phyloP scores from a whole-genome alignment of 2,113 vertebrate genomes.

The Ginglymostoma cirratum region DNA sequence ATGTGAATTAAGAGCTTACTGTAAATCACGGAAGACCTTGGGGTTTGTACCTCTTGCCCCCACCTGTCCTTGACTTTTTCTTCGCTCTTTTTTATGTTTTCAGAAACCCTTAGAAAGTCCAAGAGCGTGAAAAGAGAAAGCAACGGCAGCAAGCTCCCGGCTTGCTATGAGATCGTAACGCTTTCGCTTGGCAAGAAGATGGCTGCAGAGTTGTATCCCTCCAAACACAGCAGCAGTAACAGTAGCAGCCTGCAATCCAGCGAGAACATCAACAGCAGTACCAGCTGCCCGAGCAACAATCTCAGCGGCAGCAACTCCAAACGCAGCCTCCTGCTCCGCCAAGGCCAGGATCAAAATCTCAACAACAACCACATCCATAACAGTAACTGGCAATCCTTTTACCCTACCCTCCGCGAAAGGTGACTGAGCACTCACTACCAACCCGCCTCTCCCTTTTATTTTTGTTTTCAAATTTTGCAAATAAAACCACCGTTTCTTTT shows the following conservation, averaged over 20 bases:
- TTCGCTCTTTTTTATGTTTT: conserved; percentile 76
- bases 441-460: too few species aligned
- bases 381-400: conserved; percentile 76
- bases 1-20: neutral
- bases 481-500: too few species aligned
- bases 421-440: conserved; percentile 42
- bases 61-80: neutral
- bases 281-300: conserved; percentile 36
- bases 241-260: conserved; percentile 45
- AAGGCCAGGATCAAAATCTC: conserved; percentile 68
- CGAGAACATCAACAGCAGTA: conserved; percentile 59
- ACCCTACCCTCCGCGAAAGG: conserved; percentile 89
- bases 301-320: conserved; percentile 50
- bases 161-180: conserved; percentile 69
- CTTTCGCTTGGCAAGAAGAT: conserved; percentile 76
- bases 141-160: conserved; percentile 60
- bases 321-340: conserved; percentile 60
- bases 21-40: too few species aligned
- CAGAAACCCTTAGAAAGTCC: conserved; percentile 83
- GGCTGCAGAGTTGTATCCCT: conserved; percentile 83
- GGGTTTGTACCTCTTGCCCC: neutral
- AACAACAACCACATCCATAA: conserved; percentile 86
- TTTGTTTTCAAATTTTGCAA: neutral
- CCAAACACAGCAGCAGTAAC: conserved; percentile 57
- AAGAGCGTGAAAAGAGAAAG: conserved; percentile 60